phyloP scores from a whole-genome alignment of 1,140 invertebrate genomes.

The Cydia amplana region DNA sequence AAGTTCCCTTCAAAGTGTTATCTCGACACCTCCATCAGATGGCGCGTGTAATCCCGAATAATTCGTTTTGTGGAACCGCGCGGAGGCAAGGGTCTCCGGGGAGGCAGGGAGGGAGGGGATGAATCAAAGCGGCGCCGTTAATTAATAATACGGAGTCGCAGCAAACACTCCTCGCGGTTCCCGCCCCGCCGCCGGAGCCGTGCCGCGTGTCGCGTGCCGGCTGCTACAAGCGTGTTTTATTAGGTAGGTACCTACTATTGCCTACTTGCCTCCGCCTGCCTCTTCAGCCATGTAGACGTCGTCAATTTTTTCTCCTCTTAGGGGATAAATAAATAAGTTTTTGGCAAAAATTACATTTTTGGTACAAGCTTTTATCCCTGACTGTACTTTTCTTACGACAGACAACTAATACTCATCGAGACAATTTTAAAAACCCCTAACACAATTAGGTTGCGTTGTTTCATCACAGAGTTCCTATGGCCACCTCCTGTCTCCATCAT shows the following conservation, averaged over 20 bases:
- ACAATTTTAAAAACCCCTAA: too few relatives aligned
- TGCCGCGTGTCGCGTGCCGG: not conserved
- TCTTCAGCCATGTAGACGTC: too few relatives aligned
- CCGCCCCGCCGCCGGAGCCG: not conserved
- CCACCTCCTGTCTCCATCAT: too few relatives aligned
- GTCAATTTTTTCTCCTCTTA: not conserved
- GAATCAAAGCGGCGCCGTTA: constrained; percentile 14
- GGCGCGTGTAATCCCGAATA: constrained; percentile 10
- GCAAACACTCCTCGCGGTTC: not conserved
- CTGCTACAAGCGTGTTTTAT: not conserved
- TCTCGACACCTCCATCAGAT: not conserved
- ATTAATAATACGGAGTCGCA: constrained; percentile 1
- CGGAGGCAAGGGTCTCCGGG: too few relatives aligned
- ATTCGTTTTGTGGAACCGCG: constrained; percentile 1
- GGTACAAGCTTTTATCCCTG: too few relatives aligned
- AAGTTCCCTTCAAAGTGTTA: not conserved
- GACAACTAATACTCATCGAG: too few relatives aligned
- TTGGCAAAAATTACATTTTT: too few relatives aligned
- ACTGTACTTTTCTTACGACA: too few relatives aligned
- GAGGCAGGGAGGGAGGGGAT: not conserved
- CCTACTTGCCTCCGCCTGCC: too few relatives aligned
- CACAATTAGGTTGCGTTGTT: too few relatives aligned
- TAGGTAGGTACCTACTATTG: too few relatives aligned
- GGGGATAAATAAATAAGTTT: not conserved
- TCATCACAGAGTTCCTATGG: too few relatives aligned